Percentiles rank a stretch among this genome's conserved stretches.
phyloP scores from a whole-genome alignment of 35 echinoderm and acorn worm species.

The Nesometra sesokonis region DNA sequence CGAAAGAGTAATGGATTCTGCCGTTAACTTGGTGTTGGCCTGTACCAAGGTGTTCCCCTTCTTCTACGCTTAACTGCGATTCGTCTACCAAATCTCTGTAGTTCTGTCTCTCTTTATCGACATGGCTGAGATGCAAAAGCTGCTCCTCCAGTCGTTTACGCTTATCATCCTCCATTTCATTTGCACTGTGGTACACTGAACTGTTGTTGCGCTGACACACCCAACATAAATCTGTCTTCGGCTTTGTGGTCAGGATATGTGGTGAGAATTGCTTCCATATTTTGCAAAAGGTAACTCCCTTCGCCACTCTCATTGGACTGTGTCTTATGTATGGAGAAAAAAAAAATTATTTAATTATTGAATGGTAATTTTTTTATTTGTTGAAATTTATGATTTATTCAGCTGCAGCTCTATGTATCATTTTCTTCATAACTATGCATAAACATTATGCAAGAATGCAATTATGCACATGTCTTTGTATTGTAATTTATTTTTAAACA shows the following conservation, averaged over 20 bases:
- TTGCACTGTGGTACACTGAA: slow-evolving; percentile 20
- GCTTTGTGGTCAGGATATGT: neutral
- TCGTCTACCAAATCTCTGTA: neutral
- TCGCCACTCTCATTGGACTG: no score
- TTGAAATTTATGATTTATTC: no score
- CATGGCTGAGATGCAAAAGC: slow-evolving; percentile 10
- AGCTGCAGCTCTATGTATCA: no score
- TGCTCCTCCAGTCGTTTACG: slow-evolving; percentile 6
- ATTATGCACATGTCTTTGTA: no score
- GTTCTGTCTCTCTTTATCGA: slow-evolving; percentile 2
- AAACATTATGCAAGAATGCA: no score
- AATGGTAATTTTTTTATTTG: no score
- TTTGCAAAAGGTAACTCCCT: neutral
- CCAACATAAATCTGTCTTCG: slow-evolving; percentile 40
- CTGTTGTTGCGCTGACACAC: slow-evolving; percentile 38
- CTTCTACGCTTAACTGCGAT: no score
- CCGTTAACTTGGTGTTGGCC: neutral
- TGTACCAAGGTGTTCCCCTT: no score
- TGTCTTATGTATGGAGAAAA: no score
- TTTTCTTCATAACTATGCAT: no score
- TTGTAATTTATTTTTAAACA: no score
- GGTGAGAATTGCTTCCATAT: slow-evolving; percentile 12
- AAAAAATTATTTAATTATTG: no score
- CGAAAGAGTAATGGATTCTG: slow-evolving; percentile 49
- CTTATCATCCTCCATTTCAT: slow-evolving; percentile 28